A percentile compares a stretch with the other conserved stretches of the same genome.
These are phyloP conservation scores for Lepilemur septentrionalis DNA, from an alignment of 2,797 vertebrate species.

Conservation along the genomic window DNA sequence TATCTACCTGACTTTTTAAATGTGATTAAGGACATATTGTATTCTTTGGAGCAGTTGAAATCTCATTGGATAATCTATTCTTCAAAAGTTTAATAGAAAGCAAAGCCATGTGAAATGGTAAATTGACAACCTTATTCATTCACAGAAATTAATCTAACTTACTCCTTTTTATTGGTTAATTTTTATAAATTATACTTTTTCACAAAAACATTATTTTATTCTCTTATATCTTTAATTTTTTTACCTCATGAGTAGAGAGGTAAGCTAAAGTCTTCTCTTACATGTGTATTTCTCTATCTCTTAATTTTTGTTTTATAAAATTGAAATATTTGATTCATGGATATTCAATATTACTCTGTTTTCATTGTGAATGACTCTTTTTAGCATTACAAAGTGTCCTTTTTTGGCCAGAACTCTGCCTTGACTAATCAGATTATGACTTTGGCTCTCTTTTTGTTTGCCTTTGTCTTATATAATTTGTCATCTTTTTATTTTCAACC, in stretches of 20 bases:
- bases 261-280: neutral
- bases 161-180: neutral
- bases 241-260: neutral
- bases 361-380: constrained; percentile 22
- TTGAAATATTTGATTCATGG: neutral
- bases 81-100: neutral
- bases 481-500: neutral
- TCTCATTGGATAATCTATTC: neutral
- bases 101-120: neutral
- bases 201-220: neutral
- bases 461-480: neutral
- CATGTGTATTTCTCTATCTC: neutral
- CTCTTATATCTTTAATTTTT: neutral
- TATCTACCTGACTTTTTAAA: neutral
- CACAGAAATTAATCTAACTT: neutral
- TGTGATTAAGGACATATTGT: neutral
- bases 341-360: neutral
- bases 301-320: constrained; percentile 8
- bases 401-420: neutral
- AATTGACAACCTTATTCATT: neutral
- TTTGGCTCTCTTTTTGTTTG: neutral
- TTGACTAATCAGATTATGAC: neutral
- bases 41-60: neutral
- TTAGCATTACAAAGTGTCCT: neutral
- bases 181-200: neutral